Percentiles rank a stretch among this genome's conserved stretches.
These are phyloP conservation scores for Thalassoma bifasciatum DNA, from an alignment of 2,113 vertebrate species.

Conservation along the genomic window DNA sequence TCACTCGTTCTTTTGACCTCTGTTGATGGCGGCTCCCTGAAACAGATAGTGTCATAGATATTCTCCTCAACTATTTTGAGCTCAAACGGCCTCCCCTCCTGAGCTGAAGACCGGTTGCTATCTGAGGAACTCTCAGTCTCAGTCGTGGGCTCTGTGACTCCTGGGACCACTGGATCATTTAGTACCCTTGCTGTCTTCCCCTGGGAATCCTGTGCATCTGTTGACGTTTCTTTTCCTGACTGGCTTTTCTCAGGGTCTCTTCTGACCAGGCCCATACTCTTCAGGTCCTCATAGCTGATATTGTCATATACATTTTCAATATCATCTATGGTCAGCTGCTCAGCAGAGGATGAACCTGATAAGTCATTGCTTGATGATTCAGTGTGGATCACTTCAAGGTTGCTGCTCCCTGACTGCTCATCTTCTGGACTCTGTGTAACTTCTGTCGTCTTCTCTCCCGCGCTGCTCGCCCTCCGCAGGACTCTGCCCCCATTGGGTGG, in stretches of 20 bases:
- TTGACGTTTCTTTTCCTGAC: constrained; percentile 33
- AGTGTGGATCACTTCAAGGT: constrained; percentile 76
- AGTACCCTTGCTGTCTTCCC: background rate
- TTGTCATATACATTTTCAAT: constrained; percentile 97
- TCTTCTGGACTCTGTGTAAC: constrained; percentile 59
- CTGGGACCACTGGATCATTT: constrained; percentile 11
- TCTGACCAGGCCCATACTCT: constrained; percentile 90
- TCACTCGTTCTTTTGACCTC: constrained; percentile 55
- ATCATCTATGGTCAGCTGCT: constrained; percentile 92
- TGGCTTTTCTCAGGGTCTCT: constrained; percentile 80
- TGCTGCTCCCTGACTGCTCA: constrained; percentile 32
- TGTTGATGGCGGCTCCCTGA: constrained; percentile 81
- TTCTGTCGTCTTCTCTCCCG: constrained; percentile 87
- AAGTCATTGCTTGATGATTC: constrained; percentile 83
- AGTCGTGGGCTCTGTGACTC: constrained; percentile 32
- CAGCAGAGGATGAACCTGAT: constrained; percentile 85
- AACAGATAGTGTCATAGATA: constrained; percentile 92
- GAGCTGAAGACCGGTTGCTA: constrained; percentile 66
- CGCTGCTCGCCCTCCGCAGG: constrained; percentile 92
- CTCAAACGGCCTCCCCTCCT: constrained; percentile 75
- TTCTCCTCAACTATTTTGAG: constrained; percentile 90
- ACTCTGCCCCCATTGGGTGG: constrained; percentile 76
- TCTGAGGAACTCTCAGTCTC: constrained; percentile 70
- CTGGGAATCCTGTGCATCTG: constrained; percentile 23
- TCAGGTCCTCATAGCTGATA: constrained; percentile 96